Conservation (phyloP, 1,140 invertebrate species). For the Sycophaga agraensis region DNA sequence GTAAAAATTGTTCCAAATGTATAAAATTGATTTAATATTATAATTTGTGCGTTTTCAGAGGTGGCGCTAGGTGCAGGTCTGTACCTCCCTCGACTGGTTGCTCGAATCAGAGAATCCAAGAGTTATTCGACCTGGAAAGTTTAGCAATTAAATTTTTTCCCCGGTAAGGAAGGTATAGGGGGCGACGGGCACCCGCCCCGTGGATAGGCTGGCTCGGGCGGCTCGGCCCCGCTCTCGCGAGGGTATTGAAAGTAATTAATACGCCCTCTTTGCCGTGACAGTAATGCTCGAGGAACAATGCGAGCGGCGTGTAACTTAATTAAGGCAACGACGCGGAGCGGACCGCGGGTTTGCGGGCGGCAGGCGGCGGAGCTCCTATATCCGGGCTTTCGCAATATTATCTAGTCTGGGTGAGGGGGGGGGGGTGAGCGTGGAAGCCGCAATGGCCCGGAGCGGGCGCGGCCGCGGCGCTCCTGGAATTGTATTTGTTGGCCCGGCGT, state of each 20-base stretch:
- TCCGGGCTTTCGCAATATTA: constrained; percentile 51
- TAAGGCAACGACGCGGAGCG: constrained; percentile 57
- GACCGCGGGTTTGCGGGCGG: constrained; percentile 53
- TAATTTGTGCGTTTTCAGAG: too few species aligned
- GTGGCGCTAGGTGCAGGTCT: too few species aligned
- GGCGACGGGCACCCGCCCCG: background rate
- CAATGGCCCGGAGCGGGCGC: constrained; percentile 36
- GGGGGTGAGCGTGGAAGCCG: constrained; percentile 37
- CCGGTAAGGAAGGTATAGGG: too few species aligned
- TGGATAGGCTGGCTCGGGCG: too few species aligned
- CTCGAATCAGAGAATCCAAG: too few species aligned
- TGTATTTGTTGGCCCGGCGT: constrained; percentile 50
- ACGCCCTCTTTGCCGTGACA: constrained; percentile 49
- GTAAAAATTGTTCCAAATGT: too few species aligned
- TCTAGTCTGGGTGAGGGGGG: constrained; percentile 42
- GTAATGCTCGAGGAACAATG: constrained; percentile 53
- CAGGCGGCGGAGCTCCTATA: constrained; percentile 37
- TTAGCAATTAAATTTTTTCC: background rate
- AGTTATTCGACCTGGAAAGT: too few species aligned
- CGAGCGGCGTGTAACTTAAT: constrained; percentile 56
- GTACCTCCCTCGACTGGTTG: too few species aligned
- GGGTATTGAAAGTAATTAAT: constrained; percentile 55
- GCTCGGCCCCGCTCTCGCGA: too few species aligned
- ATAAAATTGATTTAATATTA: too few species aligned
- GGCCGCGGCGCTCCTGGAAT: constrained; percentile 46